Conservation (phyloP, 2,888 invertebrate genomes). For the Ectobius pallidus region DNA sequence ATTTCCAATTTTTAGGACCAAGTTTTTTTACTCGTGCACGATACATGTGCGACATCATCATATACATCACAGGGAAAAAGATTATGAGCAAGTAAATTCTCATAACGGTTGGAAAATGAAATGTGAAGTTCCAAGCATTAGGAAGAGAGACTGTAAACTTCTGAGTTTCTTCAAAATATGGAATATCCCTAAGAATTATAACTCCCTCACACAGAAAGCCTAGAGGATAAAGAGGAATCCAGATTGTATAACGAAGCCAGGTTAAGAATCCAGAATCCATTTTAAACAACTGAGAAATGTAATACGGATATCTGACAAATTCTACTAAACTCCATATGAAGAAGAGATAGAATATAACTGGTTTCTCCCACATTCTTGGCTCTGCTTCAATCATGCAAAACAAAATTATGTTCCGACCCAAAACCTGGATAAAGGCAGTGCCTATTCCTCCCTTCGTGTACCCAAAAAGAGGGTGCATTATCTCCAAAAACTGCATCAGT, state of each 20-base stretch:
- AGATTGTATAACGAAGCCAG: constrained; percentile 92
- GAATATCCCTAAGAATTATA: constrained; percentile 78
- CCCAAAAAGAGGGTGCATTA: constrained; percentile 87
- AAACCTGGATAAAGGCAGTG: constrained; percentile 78
- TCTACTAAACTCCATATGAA: constrained; percentile 83
- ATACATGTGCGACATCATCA: constrained; percentile 86
- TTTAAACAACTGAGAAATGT: constrained; percentile 80
- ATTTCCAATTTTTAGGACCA: constrained; percentile 49
- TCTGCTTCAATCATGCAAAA: constrained; percentile 86
- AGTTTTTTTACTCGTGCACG: constrained; percentile 72
- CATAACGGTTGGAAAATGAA: constrained; percentile 82
- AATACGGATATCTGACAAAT: constrained; percentile 91
- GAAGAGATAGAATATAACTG: constrained; percentile 88
- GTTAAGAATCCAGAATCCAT: constrained; percentile 76
- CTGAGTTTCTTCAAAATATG: constrained; percentile 85
- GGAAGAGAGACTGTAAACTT: constrained; percentile 78
- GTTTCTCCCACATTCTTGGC: constrained; percentile 83
- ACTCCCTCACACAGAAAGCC: constrained; percentile 89
- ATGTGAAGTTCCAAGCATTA: constrained; percentile 83
- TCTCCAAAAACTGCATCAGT: constrained; percentile 81
- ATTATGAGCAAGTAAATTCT: constrained; percentile 77
- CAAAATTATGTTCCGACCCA: constrained; percentile 78
- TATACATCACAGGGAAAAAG: constrained; percentile 74
- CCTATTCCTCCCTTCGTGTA: constrained; percentile 80
- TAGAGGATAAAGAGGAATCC: constrained; percentile 92